Evolutionary conservation across 2,113 vertebrate species (phyloP), one percentile per base, ranked within the genome.

Genomic region (Chunga burmeisteri): DNA sequence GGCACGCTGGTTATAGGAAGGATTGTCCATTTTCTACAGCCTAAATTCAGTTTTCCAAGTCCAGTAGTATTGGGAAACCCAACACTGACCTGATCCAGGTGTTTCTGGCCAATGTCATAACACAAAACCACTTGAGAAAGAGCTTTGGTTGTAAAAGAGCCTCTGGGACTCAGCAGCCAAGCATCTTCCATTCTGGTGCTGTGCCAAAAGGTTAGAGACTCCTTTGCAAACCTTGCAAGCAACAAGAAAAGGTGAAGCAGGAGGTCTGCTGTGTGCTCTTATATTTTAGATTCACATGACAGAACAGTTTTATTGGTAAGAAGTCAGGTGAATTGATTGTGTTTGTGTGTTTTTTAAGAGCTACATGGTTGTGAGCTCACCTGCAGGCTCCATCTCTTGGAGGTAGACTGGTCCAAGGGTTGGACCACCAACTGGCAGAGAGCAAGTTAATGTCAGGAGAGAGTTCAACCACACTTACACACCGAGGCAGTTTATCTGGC

Each of bases 1-100:
- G 46, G 26, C n/a, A 46, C 0, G 0, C 4, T 2, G 5, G n/a
- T 30, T 27, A 13, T 1, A 50, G 46, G 53, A 46, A 66, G 42
- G 30, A 74, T 14, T 4, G 61, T 81, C 52, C 8, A 20, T 26
- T 65, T 13, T 44, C 72, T n/a, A 10, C 20, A 12, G 61, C 0
- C 4, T 61, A 90, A 94, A 81, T 25, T 47, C 70, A 47, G 18
- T 62, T 91, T 75, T 56, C 32, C 36, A 59, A 62, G 17, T 10
- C 25, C 1, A 6, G 44, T 38, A 80, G 53, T 59, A 23, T 0
- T 29, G 26, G 53, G 83, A 91, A 88, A 52, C 9, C 13, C 5
- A 65, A 68, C 16, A 26, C 7, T 46, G 81, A 38, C 17, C 22
- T 5, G 18, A 30, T 19, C 30, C 49, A 47, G 62, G 56, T 19